Percentiles rank a stretch among this genome's conserved stretches.
These are phyloP conservation scores for Tor tambroides DNA, from an alignment of 2,113 vertebrate genomes.

Conservation along the genomic window DNA sequence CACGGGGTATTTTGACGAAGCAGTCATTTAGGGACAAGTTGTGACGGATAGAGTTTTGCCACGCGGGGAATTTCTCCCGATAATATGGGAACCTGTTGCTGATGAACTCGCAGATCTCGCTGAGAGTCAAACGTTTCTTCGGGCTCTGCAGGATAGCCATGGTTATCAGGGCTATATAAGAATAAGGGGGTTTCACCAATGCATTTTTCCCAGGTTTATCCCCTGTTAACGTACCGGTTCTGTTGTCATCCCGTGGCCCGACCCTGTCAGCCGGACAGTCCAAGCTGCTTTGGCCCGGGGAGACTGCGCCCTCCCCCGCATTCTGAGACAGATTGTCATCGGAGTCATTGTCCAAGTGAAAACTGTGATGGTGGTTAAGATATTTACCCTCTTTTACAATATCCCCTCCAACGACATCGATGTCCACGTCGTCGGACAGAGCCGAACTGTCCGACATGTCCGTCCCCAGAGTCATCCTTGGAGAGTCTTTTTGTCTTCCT, in stretches of 20 bases:
- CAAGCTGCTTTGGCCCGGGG: conserved; percentile 75
- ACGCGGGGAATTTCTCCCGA: no score
- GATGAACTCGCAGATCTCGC: no score
- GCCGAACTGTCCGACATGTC: conserved; percentile 86
- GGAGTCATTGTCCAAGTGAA: conserved; percentile 81
- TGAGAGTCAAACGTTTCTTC: conserved; percentile 90
- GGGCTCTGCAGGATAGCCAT: conserved; percentile 97
- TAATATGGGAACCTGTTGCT: no score
- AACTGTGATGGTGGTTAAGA: conserved; percentile 70
- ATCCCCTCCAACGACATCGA: conserved; percentile 94
- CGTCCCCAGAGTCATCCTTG: conserved; percentile 85
- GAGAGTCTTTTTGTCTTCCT: conserved; percentile 64
- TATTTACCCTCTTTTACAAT: conserved; percentile 79
- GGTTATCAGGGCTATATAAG: conserved; percentile 95
- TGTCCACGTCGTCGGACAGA: conserved; percentile 90
- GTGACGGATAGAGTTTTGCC: no score
- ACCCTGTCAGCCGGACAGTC: conserved; percentile 73
- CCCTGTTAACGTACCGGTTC: conserved; percentile 61
- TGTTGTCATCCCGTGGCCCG: conserved; percentile 43
- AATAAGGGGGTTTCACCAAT: conserved; percentile 89
- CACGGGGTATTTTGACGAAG: no score
- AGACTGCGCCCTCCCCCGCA: conserved; percentile 71
- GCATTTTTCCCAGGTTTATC: conserved; percentile 85
- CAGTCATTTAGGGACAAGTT: no score
- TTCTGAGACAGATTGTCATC: conserved; percentile 80